A percentile compares a stretch with the other conserved stretches of the same genome.
These are phyloP conservation scores for Apis florea DNA, from an alignment of 1,140 invertebrate species.

Conservation along the genomic window DNA sequence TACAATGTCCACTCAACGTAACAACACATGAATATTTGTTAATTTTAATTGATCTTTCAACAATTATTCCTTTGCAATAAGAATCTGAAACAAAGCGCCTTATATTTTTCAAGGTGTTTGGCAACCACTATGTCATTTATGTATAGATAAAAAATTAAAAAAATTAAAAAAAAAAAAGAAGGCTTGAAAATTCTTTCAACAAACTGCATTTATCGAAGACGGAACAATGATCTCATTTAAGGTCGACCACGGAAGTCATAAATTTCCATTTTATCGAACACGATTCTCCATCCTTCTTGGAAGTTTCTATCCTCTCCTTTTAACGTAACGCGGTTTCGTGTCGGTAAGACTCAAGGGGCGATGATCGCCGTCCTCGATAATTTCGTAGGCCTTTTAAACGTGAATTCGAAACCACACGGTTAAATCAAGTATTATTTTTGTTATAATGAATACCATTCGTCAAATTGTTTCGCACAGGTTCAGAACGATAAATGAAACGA, in stretches of 20 bases:
- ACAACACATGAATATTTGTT: neutral
- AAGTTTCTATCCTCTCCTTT: neutral
- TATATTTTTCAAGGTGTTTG: neutral
- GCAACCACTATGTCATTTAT: no score
- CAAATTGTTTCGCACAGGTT: neutral
- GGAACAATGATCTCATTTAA: constrained; percentile 44
- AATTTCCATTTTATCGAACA: constrained; percentile 43
- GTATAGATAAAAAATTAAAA: neutral
- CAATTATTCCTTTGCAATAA: neutral
- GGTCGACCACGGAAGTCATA: constrained; percentile 36
- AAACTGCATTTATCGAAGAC: neutral
- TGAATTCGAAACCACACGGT: neutral
- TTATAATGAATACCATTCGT: neutral
- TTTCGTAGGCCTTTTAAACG: neutral
- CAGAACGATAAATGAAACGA: neutral
- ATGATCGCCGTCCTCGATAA: constrained; percentile 6
- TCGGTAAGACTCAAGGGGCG: constrained; percentile 3
- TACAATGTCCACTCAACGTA: no score
- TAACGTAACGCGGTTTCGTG: neutral
- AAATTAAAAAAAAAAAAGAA: no score
- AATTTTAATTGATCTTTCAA: neutral
- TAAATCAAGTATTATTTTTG: neutral
- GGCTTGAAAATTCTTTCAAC: neutral
- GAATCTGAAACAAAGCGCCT: neutral
- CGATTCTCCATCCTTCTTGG: constrained; percentile 11